phyloP scores from a whole-genome alignment of 1,140 invertebrate genomes.

The Reticulitermes speratus region DNA sequence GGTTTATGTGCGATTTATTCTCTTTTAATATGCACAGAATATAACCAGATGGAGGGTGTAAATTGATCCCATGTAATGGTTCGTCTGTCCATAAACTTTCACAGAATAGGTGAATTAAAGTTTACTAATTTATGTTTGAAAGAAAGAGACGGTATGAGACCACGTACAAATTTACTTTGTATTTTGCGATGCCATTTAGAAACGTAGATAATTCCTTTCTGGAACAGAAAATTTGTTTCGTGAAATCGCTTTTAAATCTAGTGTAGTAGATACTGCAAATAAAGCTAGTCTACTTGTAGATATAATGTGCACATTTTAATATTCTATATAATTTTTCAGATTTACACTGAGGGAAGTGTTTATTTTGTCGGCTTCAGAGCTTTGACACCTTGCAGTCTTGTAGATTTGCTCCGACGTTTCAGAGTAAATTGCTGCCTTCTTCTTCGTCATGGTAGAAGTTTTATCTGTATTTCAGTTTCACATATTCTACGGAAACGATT shows the following conservation, averaged over 20 bases:
- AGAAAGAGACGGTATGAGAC: background rate
- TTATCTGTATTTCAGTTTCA: too few relatives aligned
- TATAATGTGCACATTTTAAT: too few relatives aligned
- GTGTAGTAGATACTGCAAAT: background rate
- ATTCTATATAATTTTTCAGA: too few relatives aligned
- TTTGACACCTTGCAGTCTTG: too few relatives aligned
- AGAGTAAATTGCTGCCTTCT: too few relatives aligned
- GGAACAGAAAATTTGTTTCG: background rate
- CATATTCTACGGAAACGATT: too few relatives aligned
- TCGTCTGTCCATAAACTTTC: background rate
- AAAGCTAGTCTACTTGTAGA: too few relatives aligned
- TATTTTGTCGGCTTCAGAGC: too few relatives aligned
- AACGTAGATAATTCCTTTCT: background rate
- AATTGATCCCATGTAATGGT: background rate
- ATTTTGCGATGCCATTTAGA: background rate
- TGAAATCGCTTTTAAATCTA: background rate
- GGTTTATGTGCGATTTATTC: background rate
- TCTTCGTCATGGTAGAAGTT: too few relatives aligned
- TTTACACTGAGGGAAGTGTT: too few relatives aligned
- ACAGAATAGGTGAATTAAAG: background rate
- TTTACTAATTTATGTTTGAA: background rate
- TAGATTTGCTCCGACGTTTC: too few relatives aligned
- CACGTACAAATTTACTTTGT: background rate
- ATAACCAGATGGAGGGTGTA: background rate
- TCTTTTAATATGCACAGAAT: background rate